Percentiles rank a stretch among this genome's conserved stretches.
Evolutionary conservation across 2,888 invertebrate genomes (phyloP).

Genomic region (Pelosia muscerda): DNA sequence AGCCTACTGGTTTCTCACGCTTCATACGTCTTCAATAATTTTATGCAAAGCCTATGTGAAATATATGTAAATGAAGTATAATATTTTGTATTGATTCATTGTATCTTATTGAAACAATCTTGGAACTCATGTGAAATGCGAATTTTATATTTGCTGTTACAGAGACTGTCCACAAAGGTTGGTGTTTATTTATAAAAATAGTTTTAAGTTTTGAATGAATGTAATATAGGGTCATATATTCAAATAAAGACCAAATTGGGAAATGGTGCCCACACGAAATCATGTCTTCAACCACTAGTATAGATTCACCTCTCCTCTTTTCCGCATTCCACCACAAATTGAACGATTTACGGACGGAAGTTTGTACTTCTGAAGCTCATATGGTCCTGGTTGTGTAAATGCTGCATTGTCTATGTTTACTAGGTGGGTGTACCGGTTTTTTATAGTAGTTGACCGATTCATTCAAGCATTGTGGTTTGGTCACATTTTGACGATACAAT

Average conservation of each 20-base stretch:
- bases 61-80: neutral
- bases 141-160: neutral
- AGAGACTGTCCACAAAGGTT: neutral
- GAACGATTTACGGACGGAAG: slow-evolving; percentile 42
- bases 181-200: slow-evolving; percentile 22
- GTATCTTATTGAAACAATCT: neutral
- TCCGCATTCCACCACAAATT: slow-evolving; percentile 48
- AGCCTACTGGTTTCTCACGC: neutral
- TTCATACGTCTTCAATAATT: neutral
- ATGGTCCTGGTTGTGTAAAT: slow-evolving; percentile 64
- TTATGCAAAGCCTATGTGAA: neutral
- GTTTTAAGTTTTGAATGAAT: slow-evolving; percentile 19
- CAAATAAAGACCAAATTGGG: slow-evolving; percentile 63
- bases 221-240: slow-evolving; percentile 60
- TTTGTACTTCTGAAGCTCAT: slow-evolving; percentile 53
- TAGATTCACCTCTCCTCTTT: slow-evolving; percentile 46
- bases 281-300: slow-evolving; percentile 46
- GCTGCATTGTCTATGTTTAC: slow-evolving; percentile 72
- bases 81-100: no score
- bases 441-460: slow-evolving; percentile 55
- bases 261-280: slow-evolving; percentile 68
- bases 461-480: slow-evolving; percentile 53
- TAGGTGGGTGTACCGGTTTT: slow-evolving; percentile 77
- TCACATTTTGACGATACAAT: slow-evolving; percentile 23
- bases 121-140: neutral